Evolutionary conservation across 2,797 vertebrate species (phyloP).

Genomic region (Melopsittacus undulatus): DNA sequence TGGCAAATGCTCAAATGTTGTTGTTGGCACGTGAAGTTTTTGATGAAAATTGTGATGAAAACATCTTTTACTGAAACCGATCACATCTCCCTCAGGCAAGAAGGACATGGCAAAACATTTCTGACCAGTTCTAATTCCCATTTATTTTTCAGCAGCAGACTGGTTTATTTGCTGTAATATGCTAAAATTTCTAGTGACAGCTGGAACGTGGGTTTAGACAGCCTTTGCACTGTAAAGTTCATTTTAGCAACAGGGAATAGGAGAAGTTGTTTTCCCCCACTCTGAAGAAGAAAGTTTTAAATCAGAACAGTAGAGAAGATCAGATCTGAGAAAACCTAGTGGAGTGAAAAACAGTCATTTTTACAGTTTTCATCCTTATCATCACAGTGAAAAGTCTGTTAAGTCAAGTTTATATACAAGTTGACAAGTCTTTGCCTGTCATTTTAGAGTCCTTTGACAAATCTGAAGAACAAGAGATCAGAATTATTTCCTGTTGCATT

Average conservation of each 20-base stretch:
- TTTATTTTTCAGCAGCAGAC: slow-evolving; percentile 43
- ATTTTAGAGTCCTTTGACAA: neutral
- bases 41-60: neutral
- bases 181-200: slow-evolving; percentile 39
- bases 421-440: neutral
- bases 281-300: slow-evolving; percentile 4
- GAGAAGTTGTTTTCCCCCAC: neutral
- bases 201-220: slow-evolving; percentile 52
- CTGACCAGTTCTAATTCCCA: slow-evolving; percentile 8
- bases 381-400: neutral
- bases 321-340: neutral
- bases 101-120: neutral
- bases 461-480: neutral
- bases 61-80: neutral
- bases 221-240: slow-evolving; percentile 56
- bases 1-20: neutral
- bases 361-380: neutral
- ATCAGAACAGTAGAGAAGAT: neutral
- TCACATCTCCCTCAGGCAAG: neutral
- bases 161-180: slow-evolving; percentile 54
- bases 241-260: slow-evolving; percentile 36
- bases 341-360: neutral
- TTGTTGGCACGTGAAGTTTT: neutral
- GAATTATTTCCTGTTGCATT: neutral
- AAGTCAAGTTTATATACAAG: neutral